A percentile compares a stretch with the other conserved stretches of the same genome.
Evolutionary conservation across 2,888 invertebrate species (phyloP).

Genomic region (Agrotis segetum): DNA sequence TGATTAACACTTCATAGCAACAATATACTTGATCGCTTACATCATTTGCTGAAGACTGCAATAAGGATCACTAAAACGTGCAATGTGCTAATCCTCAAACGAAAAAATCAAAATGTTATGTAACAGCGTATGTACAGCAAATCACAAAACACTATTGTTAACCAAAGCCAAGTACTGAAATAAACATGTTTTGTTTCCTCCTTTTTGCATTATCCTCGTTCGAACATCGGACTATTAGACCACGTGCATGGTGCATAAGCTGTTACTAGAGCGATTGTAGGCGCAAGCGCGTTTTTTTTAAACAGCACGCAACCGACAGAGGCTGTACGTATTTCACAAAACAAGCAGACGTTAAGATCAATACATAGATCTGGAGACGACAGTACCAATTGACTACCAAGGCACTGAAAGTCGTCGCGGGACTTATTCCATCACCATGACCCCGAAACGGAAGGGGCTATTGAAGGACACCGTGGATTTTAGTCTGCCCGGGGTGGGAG

Average conservation of each 20-base stretch:
- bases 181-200: slow-evolving; percentile 69
- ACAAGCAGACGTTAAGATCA: too few relatives aligned
- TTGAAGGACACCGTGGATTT: too few relatives aligned
- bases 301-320: too few relatives aligned
- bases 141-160: slow-evolving; percentile 54
- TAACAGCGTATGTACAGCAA: slow-evolving; percentile 18
- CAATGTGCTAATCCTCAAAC: slow-evolving; percentile 1
- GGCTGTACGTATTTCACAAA: too few relatives aligned
- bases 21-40: too few relatives aligned
- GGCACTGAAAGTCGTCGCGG: too few relatives aligned
- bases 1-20: neutral
- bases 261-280: neutral
- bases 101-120: slow-evolving; percentile 27
- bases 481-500: too few relatives aligned
- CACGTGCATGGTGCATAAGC: neutral
- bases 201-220: slow-evolving; percentile 71
- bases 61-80: neutral
- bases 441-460: too few relatives aligned
- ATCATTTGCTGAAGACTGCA: neutral
- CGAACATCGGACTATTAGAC: slow-evolving; percentile 38
- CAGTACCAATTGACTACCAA: too few relatives aligned
- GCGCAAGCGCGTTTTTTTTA: neutral
- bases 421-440: too few relatives aligned
- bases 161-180: slow-evolving; percentile 58
- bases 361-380: too few relatives aligned